These are phyloP conservation scores for Dryobotodes eremita DNA, from an alignment of 2,888 invertebrate genomes.

Conservation along the genomic window DNA sequence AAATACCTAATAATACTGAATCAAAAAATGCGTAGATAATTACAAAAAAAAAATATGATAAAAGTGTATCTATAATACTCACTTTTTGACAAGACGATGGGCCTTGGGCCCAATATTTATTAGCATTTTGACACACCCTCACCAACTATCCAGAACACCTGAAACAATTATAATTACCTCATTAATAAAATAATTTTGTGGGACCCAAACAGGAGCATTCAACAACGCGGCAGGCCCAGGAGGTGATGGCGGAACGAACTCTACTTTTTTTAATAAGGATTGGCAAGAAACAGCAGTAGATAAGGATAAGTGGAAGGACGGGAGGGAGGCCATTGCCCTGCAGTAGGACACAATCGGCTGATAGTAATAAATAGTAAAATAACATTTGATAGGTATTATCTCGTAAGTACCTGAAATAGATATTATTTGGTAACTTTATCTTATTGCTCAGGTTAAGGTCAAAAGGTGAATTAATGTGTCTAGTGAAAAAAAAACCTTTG, in stretches of 20 bases:
- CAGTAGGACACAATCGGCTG: background rate
- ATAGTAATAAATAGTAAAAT: background rate
- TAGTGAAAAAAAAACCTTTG: background rate
- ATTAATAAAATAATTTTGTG: constrained; percentile 1
- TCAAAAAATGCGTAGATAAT: background rate
- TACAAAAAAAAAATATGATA: background rate
- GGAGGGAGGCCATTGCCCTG: background rate
- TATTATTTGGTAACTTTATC: background rate
- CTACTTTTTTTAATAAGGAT: background rate
- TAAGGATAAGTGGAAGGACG: background rate
- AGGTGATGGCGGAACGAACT: background rate
- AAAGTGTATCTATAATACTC: constrained; percentile 59
- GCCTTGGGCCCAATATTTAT: constrained; percentile 82
- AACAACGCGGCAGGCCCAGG: background rate
- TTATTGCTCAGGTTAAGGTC: background rate
- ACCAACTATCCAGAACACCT: constrained; percentile 75
- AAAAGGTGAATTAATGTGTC: background rate
- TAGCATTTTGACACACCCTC: constrained; percentile 81
- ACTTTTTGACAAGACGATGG: constrained; percentile 78
- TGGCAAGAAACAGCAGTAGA: background rate
- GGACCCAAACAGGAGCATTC: background rate
- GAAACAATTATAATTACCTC: constrained; percentile 72
- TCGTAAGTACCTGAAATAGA: background rate
- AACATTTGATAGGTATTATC: background rate
- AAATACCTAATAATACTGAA: background rate